These are phyloP conservation scores for Agrotis segetum DNA, from an alignment of 2,888 invertebrate species.

Conservation along the genomic window DNA sequence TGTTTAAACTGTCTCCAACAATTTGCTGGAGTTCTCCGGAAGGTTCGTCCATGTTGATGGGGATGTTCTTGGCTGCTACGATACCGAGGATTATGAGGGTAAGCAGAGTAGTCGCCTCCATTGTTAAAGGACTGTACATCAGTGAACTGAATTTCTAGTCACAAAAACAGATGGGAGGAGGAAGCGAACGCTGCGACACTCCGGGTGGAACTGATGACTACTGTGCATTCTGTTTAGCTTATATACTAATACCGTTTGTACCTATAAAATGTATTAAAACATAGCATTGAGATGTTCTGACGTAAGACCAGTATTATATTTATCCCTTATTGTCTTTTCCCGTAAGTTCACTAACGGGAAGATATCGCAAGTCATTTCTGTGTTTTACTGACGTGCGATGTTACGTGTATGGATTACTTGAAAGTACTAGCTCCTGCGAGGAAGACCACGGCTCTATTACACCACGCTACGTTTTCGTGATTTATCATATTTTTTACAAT, in stretches of 20 bases:
- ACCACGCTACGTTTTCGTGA: too few relatives aligned
- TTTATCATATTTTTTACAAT: too few relatives aligned
- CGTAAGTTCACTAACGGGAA: not conserved
- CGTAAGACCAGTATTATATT: constrained; percentile 7
- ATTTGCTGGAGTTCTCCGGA: not conserved
- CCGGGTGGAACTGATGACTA: constrained; percentile 18
- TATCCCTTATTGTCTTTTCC: constrained; percentile 11
- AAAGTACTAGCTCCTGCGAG: too few relatives aligned
- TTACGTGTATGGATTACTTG: too few relatives aligned
- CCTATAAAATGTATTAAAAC: not conserved
- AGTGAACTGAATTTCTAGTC: constrained; percentile 23
- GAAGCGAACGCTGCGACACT: not conserved
- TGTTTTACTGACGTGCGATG: too few relatives aligned
- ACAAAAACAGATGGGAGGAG: constrained; percentile 8
- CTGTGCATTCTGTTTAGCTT: not conserved
- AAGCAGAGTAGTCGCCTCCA: constrained; percentile 20
- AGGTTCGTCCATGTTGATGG: not conserved
- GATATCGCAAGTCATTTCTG: too few relatives aligned
- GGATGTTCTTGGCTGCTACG: constrained; percentile 29
- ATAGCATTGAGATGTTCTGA: not conserved
- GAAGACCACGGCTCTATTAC: too few relatives aligned
- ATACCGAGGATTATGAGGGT: constrained; percentile 21
- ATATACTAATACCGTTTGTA: constrained; percentile 7
- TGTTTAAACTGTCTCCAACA: too few relatives aligned
- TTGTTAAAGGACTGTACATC: constrained; percentile 31